A percentile compares a stretch with the other conserved stretches of the same genome.
Evolutionary conservation across 2,113 vertebrate genomes (phyloP).

Genomic region (Trogon melanurus): DNA sequence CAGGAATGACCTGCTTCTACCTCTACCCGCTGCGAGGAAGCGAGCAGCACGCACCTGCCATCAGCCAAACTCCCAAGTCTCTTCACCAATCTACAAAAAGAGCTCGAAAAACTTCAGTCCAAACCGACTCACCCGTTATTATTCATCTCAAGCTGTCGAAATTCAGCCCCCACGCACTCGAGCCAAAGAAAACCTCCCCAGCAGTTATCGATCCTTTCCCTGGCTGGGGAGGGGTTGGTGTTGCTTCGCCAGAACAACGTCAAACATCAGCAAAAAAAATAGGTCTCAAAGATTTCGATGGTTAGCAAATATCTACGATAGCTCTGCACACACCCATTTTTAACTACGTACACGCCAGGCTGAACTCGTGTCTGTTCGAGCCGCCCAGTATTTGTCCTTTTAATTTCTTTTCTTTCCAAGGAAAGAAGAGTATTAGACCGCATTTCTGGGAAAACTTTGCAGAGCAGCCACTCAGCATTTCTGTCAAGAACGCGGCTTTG

Average conservation of each 20-base stretch:
- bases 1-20: not conserved
- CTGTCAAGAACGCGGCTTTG: not conserved
- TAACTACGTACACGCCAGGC: not conserved
- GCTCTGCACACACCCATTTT: not conserved
- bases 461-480: not conserved
- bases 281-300: not conserved
- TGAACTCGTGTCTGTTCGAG: not conserved
- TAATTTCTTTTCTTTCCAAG: not conserved
- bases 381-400: not conserved
- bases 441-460: not conserved
- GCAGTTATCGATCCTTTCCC: not conserved
- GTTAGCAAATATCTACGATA: not conserved
- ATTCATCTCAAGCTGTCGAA: conserved; percentile 5
- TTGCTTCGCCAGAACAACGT: not conserved
- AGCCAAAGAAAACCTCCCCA: not conserved
- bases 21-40: not conserved
- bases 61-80: not conserved
- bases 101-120: not conserved
- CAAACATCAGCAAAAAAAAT: not conserved
- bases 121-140: not conserved
- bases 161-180: not conserved
- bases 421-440: not conserved
- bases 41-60: not conserved
- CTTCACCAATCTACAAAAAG: not conserved
- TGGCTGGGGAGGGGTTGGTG: not conserved